Percentiles rank a stretch among this genome's conserved stretches.
Conservation (phyloP, 2,888 invertebrate genomes). For the Nomada flava region DNA sequence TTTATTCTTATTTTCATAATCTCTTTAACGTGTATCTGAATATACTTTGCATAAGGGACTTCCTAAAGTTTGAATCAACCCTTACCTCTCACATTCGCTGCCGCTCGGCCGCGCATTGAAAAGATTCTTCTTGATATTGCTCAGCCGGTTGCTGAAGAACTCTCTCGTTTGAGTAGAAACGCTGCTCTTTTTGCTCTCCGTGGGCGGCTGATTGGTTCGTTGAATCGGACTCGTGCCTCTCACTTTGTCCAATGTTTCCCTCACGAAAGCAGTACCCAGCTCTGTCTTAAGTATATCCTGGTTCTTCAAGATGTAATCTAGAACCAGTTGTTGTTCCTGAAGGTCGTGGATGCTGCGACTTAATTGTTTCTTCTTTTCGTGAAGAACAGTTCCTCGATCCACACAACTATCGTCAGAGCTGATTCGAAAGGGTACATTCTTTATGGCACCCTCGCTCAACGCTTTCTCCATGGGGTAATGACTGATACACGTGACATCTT, state of each 20-base stretch:
- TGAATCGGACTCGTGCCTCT: constrained; percentile 41
- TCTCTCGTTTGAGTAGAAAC: constrained; percentile 51
- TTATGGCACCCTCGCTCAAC: constrained; percentile 78
- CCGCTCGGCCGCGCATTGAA: constrained; percentile 66
- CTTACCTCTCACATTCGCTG: constrained; percentile 77
- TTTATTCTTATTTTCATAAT: too few relatives aligned
- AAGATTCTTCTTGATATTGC: constrained; percentile 77
- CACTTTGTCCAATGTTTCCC: constrained; percentile 67
- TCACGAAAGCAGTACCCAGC: constrained; percentile 71
- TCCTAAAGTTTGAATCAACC: neutral
- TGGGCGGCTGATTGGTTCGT: constrained; percentile 30
- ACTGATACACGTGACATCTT: constrained; percentile 65
- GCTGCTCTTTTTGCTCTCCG: constrained; percentile 49
- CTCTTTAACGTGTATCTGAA: too few relatives aligned
- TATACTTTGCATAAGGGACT: too few relatives aligned
- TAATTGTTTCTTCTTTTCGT: constrained; percentile 73
- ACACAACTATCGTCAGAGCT: constrained; percentile 61
- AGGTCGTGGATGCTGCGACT: constrained; percentile 80
- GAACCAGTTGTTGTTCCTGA: constrained; percentile 79
- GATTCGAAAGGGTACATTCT: constrained; percentile 59
- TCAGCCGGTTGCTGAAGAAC: constrained; percentile 35
- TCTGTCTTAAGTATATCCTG: constrained; percentile 73
- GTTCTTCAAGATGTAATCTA: constrained; percentile 79
- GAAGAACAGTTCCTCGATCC: constrained; percentile 54
- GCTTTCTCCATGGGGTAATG: constrained; percentile 80